Conservation (phyloP, 2,113 vertebrate species). For the Lampris incognitus region DNA sequence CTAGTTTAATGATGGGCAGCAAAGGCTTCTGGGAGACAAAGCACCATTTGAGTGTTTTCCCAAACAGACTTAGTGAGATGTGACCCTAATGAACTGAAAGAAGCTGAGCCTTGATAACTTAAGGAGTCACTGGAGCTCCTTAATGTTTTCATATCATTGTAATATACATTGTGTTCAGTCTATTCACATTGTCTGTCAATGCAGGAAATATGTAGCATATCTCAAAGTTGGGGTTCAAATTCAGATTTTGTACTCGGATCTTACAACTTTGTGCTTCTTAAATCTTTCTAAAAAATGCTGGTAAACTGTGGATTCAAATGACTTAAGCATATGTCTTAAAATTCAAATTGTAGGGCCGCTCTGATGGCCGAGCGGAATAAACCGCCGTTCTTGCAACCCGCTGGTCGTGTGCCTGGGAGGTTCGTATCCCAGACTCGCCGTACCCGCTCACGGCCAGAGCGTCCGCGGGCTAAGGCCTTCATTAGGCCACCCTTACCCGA, state of each 20-base stretch:
- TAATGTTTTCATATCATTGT: too few species aligned
- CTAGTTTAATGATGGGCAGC: not conserved
- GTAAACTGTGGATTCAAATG: conserved; percentile 32
- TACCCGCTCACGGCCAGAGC: too few species aligned
- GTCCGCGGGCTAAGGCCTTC: too few species aligned
- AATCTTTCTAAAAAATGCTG: conserved; percentile 11
- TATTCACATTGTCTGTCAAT: not conserved
- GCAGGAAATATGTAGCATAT: conserved; percentile 34
- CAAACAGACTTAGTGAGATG: conserved; percentile 3
- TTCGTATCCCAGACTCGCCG: too few species aligned
- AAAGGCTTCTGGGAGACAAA: not conserved
- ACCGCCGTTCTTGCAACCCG: too few species aligned
- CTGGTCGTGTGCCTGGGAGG: too few species aligned
- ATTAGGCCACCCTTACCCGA: too few species aligned
- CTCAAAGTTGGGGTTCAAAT: not conserved
- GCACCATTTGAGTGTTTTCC: not conserved
- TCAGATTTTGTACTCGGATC: conserved; percentile 1
- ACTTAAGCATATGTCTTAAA: conserved; percentile 59
- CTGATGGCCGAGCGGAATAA: too few species aligned
- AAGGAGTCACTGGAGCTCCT: not conserved
- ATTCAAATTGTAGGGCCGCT: not conserved
- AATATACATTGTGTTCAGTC: not conserved
- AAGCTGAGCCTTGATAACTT: conserved; percentile 5
- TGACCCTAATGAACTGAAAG: not conserved
- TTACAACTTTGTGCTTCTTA: conserved; percentile 27